Evolutionary conservation across 2,888 invertebrate genomes (phyloP), one percentile per base, ranked within the genome.

Genomic region (Cacoxenus indagator): DNA sequence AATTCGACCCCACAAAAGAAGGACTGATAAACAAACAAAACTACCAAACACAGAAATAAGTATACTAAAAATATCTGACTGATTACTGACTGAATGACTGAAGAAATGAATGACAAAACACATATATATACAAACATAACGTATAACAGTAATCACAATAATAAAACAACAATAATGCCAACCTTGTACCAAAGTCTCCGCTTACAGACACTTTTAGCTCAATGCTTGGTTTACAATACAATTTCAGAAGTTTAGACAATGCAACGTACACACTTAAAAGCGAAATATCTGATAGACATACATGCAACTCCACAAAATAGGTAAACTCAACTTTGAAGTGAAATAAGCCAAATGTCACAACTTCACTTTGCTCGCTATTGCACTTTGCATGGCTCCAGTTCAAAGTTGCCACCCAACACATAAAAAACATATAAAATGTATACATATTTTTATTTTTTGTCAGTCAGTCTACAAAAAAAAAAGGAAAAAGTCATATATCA

Each of bases 101-200:
- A 69, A 68, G 57, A 67, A 70, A 72, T 64, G 77, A 68, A 70
- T 51, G 70, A 54, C 69, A 2, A 51, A 54, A 43, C 46, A 67
- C 22, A 67, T 19, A 62, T 19, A 71, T 64, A 70, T 31, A 67
- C 70, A 67, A 24, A 48, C 48, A 5, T 5, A 51, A 51, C 17
- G 22, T 22, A 22, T 51, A 55, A 31, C 59, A 55, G 48, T 65
- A 55, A 55, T 70, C 67, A 51, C 54, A 67, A 61, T 54, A 64
- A 67, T 54, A n/a, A n/a, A n/a, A n/a, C n/a, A 67, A 74, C 81
- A 82, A 77, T 78, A 80, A 83, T 75, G 76, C 70, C 81, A 82
- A 80, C 80, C 80, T 80, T 80, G 80, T 73, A 75, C 72, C 82
- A 71, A 75, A 68, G 76, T 78, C 83, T 80, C 76, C 65, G 64